Evolutionary conservation across 2,113 vertebrate species (phyloP), one percentile per base, ranked within the genome.

Genomic region (Thamnophis sirtalis): DNA sequence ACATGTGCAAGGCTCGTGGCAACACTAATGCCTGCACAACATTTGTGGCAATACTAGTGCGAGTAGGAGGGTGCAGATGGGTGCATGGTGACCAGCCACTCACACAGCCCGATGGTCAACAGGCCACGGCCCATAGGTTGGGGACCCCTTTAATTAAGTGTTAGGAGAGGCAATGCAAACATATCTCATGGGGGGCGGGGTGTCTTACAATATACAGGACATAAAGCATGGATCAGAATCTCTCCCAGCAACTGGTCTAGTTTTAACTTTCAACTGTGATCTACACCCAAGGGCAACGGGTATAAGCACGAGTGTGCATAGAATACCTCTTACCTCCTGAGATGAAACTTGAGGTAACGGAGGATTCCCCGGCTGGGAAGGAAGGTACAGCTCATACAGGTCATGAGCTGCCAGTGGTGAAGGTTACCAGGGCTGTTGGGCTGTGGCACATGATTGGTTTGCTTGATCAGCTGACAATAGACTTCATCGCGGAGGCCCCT

Each of bases 381-480:
- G 94, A 99, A 99, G 22, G 98, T 99, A 96, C 98, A 99, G 96
- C 98, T 98, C 98, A 99, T 98, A 90, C 98, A 99, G 63, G 98
- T 97, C 95, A 99, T 98, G 89, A 99, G 98, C 96, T 98, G 98
- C 98, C 98, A 99, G 95, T 98, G 98, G 50, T 98, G 98, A 50
- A 98, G 97, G 96, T 98, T 98, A 58, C 98, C 98, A 5, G 98
- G 91, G 92, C 98, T 98, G 96, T 98, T 98, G 86, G 98, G 98
- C 93, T 99, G 98, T 9, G 98, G 98, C 95, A 98, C 98, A n/a
- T 99, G 98, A 96, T 98, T 99, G 92, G 98, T 99, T 96, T 99
- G 98, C 95, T 99, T 99, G 97, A 99, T 98, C 95, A 99, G 98
- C 97, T 99, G 98, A 94, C 98, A 99, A 93, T 99, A 99, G 3